Evolutionary conservation across 1,140 invertebrate species (phyloP).

Genomic region (Aphelinus atriplicis): DNA sequence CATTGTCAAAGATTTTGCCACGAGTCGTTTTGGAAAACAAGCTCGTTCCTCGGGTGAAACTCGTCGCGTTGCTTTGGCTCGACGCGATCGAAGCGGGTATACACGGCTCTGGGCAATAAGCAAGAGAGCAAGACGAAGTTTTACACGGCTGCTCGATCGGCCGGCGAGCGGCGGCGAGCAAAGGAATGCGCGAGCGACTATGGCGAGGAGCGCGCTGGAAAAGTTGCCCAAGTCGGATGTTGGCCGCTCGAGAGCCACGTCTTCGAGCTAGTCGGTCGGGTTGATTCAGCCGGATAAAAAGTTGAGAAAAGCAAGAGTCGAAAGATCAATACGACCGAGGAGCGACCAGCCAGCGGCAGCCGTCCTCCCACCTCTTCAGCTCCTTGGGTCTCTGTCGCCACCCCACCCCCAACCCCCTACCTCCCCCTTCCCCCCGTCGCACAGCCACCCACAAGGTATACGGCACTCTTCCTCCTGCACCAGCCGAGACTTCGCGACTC

Average conservation of each 20-base stretch:
- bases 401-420: conserved; percentile 1
- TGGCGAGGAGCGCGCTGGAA: neutral
- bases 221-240: conserved; percentile 14
- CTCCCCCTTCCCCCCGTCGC: neutral
- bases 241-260: neutral
- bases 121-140: too few species aligned
- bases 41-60: too few species aligned
- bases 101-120: too few species aligned
- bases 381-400: conserved; percentile 20
- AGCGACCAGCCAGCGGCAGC: conserved; percentile 43
- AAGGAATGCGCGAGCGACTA: neutral
- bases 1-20: too few species aligned
- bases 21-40: too few species aligned
- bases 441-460: conserved; percentile 39
- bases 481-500: conserved; percentile 11
- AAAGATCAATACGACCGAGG: conserved; percentile 55
- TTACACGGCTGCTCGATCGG: neutral
- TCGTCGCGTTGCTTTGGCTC: conserved; percentile 7
- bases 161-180: too few species aligned
- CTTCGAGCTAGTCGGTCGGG: conserved; percentile 42
- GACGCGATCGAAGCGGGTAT: neutral
- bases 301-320: conserved; percentile 57
- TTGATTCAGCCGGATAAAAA: conserved; percentile 54
- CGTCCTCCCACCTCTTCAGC: conserved; percentile 38
- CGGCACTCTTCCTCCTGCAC: conserved; percentile 44